Percentiles rank a stretch among this genome's conserved stretches.
These are phyloP conservation scores for Omphaloscelis lunosa DNA, from an alignment of 2,888 invertebrate species.

Conservation along the genomic window DNA sequence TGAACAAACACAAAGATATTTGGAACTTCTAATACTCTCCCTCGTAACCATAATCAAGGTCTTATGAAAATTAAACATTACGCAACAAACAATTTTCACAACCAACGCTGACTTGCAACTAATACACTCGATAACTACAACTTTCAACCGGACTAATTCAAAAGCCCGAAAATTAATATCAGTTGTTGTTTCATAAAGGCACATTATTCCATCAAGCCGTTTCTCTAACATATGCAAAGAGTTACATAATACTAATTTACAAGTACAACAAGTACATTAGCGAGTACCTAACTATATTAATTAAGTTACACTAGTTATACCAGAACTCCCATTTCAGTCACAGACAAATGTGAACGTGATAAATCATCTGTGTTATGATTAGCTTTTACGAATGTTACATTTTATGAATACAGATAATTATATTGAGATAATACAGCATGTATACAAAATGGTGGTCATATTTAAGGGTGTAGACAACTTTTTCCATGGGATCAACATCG, in stretches of 20 bases:
- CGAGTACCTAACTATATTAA: constrained; percentile 56
- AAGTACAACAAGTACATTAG: constrained; percentile 51
- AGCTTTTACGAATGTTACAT: constrained; percentile 60
- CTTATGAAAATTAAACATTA: constrained; percentile 16
- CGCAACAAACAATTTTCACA: constrained; percentile 27
- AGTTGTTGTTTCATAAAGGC: constrained; percentile 60
- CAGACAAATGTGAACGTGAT: constrained; percentile 62
- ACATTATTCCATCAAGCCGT: constrained; percentile 52
- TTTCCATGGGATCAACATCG: too few species aligned
- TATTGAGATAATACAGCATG: background rate
- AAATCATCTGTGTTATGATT: constrained; percentile 62
- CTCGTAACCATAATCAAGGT: background rate
- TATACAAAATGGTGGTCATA: background rate
- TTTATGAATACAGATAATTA: constrained; percentile 43
- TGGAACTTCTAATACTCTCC: background rate
- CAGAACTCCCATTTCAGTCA: constrained; percentile 54
- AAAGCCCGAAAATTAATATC: constrained; percentile 56
- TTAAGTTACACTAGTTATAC: constrained; percentile 56
- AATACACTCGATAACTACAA: constrained; percentile 46
- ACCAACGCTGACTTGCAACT: constrained; percentile 53
- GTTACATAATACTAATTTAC: constrained; percentile 45
- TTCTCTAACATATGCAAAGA: constrained; percentile 44
- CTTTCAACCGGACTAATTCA: constrained; percentile 46
- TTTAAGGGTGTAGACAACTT: too few species aligned
- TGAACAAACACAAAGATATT: background rate